Evolutionary conservation across 2,888 invertebrate genomes (phyloP).

Genomic region (Ennomos fuscantarius): DNA sequence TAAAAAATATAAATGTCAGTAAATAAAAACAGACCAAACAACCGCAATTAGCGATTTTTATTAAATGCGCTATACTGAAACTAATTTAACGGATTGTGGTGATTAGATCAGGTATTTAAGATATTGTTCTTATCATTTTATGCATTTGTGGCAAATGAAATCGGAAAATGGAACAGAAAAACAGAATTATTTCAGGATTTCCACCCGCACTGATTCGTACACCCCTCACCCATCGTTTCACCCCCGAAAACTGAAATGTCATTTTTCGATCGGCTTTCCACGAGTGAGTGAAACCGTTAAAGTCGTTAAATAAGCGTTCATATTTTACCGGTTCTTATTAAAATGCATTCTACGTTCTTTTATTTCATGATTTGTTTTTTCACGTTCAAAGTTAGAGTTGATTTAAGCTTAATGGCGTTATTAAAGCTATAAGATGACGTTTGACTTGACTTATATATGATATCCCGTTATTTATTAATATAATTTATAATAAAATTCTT

Average conservation of each 20-base stretch:
- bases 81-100: conserved; percentile 18
- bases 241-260: conserved; percentile 69
- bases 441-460: too few species aligned
- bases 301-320: background rate
- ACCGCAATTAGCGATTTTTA: conserved; percentile 32
- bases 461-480: too few species aligned
- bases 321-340: too few species aligned
- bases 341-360: too few species aligned
- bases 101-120: conserved; percentile 24
- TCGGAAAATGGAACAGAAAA: conserved; percentile 60
- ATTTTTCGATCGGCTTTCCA: conserved; percentile 71
- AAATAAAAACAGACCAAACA: conserved; percentile 39
- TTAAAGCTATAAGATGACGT: too few species aligned
- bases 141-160: conserved; percentile 52
- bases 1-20: conserved; percentile 37
- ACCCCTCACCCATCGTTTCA: conserved; percentile 61
- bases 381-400: too few species aligned
- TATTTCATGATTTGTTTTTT: too few species aligned
- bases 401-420: too few species aligned
- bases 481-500: too few species aligned
- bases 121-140: conserved; percentile 37
- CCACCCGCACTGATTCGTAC: conserved; percentile 58
- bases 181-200: conserved; percentile 57
- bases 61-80: conserved; percentile 23
- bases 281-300: conserved; percentile 36